Conservation (phyloP, 2,113 vertebrate genomes). For the Leuciscus idus region DNA sequence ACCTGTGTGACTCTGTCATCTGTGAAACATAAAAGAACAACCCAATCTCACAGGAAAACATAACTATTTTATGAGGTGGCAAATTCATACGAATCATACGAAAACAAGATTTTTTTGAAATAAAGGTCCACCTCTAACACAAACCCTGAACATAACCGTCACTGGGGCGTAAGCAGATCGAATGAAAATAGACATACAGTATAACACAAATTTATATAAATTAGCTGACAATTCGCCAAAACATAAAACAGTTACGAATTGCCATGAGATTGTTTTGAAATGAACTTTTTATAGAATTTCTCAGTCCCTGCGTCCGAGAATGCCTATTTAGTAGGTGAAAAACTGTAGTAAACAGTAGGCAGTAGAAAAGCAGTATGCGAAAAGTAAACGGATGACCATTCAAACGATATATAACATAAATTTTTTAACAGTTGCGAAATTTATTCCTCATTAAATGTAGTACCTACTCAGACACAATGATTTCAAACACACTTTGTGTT, state of each 20-base stretch:
- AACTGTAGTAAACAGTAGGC: background rate
- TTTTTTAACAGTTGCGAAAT: background rate
- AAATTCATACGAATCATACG: too few species aligned
- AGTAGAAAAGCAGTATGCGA: background rate
- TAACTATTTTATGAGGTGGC: too few species aligned
- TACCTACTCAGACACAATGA: background rate
- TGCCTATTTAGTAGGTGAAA: background rate
- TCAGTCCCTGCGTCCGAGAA: background rate
- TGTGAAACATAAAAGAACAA: background rate
- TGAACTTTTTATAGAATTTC: background rate
- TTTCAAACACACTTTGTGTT: background rate
- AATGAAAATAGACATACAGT: too few species aligned
- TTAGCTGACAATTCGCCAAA: too few species aligned
- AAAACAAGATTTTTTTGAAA: too few species aligned
- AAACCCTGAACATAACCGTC: too few species aligned
- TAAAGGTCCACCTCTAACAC: background rate
- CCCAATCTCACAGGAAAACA: too few species aligned
- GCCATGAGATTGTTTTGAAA: too few species aligned
- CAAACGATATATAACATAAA: background rate
- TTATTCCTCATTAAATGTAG: background rate
- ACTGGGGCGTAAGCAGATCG: too few species aligned
- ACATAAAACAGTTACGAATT: too few species aligned
- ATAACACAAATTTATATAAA: background rate
- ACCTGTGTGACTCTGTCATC: background rate
- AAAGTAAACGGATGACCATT: too few species aligned